phyloP scores from a whole-genome alignment of 2,888 invertebrate genomes.

The Hemicrepidius hirtus region DNA sequence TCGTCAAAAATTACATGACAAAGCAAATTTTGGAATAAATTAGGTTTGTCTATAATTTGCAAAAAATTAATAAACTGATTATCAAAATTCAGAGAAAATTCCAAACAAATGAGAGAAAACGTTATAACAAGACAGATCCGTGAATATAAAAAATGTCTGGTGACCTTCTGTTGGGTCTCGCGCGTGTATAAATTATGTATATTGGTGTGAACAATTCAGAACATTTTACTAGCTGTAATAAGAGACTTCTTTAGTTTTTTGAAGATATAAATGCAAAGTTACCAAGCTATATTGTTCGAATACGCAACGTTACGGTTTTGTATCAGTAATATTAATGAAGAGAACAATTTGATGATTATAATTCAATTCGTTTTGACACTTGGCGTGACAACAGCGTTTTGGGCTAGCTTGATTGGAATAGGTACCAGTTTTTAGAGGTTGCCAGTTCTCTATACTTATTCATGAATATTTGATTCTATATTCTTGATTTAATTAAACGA shows the following conservation, averaged over 20 bases:
- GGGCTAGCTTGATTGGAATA: background rate
- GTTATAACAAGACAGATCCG: slow-evolving; percentile 5
- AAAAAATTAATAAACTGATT: slow-evolving; percentile 3
- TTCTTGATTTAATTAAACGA: too few species aligned
- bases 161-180: slow-evolving; percentile 24
- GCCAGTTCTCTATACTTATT: background rate
- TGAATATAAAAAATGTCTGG: slow-evolving; percentile 9
- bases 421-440: slow-evolving; percentile 9
- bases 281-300: background rate
- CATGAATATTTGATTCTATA: slow-evolving; percentile 11
- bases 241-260: slow-evolving; percentile 7
- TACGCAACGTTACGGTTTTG: background rate
- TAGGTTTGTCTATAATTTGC: too few species aligned
- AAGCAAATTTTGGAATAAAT: too few species aligned
- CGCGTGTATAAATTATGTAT: slow-evolving; percentile 27
- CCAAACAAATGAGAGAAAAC: background rate
- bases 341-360: background rate
- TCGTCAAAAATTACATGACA: too few species aligned
- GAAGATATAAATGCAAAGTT: background rate
- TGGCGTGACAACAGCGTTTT: slow-evolving; percentile 20
- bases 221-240: slow-evolving; percentile 1
- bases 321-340: slow-evolving; percentile 3
- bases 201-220: slow-evolving; percentile 21
- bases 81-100: slow-evolving; percentile 6
- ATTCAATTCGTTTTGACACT: slow-evolving; percentile 16